phyloP scores from a whole-genome alignment of 2,797 vertebrate genomes.

The Gambelia wislizenii region DNA sequence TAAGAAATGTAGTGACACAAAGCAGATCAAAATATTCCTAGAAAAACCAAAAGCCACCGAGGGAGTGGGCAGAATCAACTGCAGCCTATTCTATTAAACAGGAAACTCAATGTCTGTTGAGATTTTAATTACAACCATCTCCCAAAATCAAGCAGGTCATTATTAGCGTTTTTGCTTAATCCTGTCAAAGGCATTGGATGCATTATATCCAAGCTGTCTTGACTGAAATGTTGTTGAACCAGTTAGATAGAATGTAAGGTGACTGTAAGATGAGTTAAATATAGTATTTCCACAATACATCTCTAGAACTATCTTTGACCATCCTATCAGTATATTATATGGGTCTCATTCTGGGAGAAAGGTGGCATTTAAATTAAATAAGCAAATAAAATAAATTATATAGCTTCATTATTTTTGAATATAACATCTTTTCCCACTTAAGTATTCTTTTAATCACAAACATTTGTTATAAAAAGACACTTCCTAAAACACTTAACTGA shows the following conservation, averaged over 20 bases:
- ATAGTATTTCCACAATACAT: neutral
- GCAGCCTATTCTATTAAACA: neutral
- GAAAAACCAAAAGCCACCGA: slow-evolving; percentile 5
- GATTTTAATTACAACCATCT: slow-evolving; percentile 1
- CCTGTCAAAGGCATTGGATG: neutral
- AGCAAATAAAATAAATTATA: too few relatives aligned
- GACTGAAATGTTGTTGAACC: slow-evolving; percentile 14
- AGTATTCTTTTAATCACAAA: neutral
- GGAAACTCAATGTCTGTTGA: neutral
- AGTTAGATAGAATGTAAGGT: neutral
- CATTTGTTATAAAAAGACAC: neutral
- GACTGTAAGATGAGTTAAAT: neutral
- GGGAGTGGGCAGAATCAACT: neutral
- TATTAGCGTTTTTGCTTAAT: slow-evolving; percentile 40
- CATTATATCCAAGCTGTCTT: neutral
- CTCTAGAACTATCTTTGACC: neutral
- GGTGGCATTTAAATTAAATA: too few relatives aligned
- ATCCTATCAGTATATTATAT: slow-evolving; percentile 8
- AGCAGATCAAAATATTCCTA: neutral
- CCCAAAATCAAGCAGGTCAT: neutral
- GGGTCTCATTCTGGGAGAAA: too few relatives aligned
- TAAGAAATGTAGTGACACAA: slow-evolving; percentile 39
- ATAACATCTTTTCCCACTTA: too few relatives aligned
- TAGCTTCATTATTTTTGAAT: neutral
- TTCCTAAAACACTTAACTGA: neutral